These are phyloP conservation scores for Agrypnus murinus DNA, from an alignment of 2,888 invertebrate species.

Conservation along the genomic window DNA sequence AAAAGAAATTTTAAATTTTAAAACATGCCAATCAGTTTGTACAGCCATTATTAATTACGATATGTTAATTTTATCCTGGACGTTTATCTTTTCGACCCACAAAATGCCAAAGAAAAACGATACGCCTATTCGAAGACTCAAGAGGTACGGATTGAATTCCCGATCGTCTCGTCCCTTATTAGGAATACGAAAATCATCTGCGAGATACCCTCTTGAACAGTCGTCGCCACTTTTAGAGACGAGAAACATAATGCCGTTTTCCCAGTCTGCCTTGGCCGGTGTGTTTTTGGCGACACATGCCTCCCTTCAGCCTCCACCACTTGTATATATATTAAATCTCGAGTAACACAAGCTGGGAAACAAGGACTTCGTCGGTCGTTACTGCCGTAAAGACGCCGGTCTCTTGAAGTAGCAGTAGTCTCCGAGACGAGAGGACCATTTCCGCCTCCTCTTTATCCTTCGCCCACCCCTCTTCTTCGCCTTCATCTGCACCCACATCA, in stretches of 20 bases:
- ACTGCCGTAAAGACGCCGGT: conserved; percentile 44
- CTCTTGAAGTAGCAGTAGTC: conserved; percentile 43
- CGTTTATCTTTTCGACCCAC: no score
- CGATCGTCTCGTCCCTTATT: conserved; percentile 9
- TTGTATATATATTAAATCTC: conserved; percentile 42
- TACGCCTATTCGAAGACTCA: neutral
- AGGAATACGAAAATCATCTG: conserved; percentile 13
- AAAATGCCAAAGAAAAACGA: neutral
- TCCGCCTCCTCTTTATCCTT: no score
- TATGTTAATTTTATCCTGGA: no score
- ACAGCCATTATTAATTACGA: no score
- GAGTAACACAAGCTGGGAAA: conserved; percentile 40
- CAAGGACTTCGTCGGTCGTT: conserved; percentile 41
- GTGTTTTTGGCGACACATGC: conserved; percentile 31
- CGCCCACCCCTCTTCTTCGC: conserved; percentile 2
- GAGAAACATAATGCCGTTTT: conserved; percentile 22
- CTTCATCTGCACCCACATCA: conserved; percentile 43
- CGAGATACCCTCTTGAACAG: conserved; percentile 9
- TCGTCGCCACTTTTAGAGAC: conserved; percentile 9
- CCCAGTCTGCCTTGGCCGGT: neutral
- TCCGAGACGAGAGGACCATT: conserved; percentile 32
- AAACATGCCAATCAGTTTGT: no score
- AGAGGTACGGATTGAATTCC: neutral
- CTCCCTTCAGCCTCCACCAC: conserved; percentile 38
- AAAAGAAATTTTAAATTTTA: no score